phyloP scores from a whole-genome alignment of 1,140 invertebrate species.

The Cyclina sinensis region DNA sequence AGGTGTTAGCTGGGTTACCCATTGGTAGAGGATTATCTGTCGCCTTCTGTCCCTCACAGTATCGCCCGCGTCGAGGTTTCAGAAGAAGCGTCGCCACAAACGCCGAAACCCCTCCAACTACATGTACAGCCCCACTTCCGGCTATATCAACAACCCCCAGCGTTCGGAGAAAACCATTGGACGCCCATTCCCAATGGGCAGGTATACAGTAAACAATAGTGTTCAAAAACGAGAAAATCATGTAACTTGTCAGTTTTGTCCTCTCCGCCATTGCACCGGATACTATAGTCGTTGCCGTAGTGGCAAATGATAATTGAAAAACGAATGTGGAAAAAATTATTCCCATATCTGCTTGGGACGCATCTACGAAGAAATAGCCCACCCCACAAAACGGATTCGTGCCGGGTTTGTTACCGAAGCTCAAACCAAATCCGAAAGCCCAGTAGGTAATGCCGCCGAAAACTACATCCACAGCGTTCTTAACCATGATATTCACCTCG shows the following conservation, averaged over 20 bases:
- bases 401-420: conserved; percentile 91
- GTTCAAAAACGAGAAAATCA: conserved; percentile 88
- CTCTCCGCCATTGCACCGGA: conserved; percentile 89
- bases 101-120: conserved; percentile 93
- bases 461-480: conserved; percentile 91
- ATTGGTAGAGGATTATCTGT: conserved; percentile 90
- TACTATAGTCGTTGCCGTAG: conserved; percentile 85
- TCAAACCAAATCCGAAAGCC: conserved; percentile 97
- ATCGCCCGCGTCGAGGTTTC: conserved; percentile 95
- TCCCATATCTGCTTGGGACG: conserved; percentile 84
- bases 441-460: conserved; percentile 97
- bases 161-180: conserved; percentile 73
- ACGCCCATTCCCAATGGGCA: conserved; percentile 92
- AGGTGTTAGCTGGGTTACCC: conserved; percentile 95
- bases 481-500: conserved; percentile 89
- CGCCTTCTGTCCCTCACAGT: conserved; percentile 89
- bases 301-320: conserved; percentile 84
- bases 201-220: conserved; percentile 95
- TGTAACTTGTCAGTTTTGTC: conserved; percentile 88
- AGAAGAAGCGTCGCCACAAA: conserved; percentile 96
- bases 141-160: conserved; percentile 87
- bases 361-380: conserved; percentile 88
- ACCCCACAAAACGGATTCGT: conserved; percentile 91
- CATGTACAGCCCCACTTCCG: conserved; percentile 95
- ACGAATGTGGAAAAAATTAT: conserved; percentile 79